Percentiles rank a stretch among this genome's conserved stretches.
Evolutionary conservation across 2,797 vertebrate species (phyloP).

Genomic region (Lepilemur septentrionalis): DNA sequence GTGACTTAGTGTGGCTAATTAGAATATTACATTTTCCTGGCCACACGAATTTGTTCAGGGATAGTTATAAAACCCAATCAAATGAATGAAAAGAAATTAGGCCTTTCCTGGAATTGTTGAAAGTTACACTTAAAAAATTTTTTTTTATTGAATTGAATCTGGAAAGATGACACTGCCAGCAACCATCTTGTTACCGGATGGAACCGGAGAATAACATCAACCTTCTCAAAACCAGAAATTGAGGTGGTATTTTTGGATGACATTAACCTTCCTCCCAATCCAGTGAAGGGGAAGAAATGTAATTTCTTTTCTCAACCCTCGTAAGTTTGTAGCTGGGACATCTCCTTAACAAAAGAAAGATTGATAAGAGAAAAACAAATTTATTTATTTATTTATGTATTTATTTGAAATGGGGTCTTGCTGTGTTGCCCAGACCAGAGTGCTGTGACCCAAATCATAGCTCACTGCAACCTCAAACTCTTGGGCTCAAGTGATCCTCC

Average conservation of each 20-base stretch:
- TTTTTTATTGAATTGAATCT: not conserved
- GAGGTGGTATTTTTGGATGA: not conserved
- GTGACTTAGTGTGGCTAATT: not conserved
- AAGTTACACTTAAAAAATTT: not conserved
- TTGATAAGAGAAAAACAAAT: not conserved
- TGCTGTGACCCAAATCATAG: too few relatives aligned
- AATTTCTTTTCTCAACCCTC: not conserved
- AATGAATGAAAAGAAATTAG: not conserved
- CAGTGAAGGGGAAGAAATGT: not conserved
- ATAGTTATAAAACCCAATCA: not conserved
- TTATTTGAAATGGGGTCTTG: too few relatives aligned
- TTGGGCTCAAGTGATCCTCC: too few relatives aligned
- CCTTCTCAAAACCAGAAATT: not conserved
- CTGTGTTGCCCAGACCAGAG: too few relatives aligned
- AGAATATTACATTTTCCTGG: constrained; percentile 18
- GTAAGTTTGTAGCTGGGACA: not conserved
- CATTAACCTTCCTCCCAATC: not conserved
- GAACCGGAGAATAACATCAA: not conserved
- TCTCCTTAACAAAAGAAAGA: not conserved
- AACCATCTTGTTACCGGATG: not conserved
- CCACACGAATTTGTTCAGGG: not conserved
- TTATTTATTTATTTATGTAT: too few relatives aligned
- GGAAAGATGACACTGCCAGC: not conserved
- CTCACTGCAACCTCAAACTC: too few relatives aligned
- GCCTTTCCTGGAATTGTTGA: not conserved